Base-by-base conservation (phyloP, 2,113 vertebrate genomes). In the Phalacrocorax carbo region DNA sequence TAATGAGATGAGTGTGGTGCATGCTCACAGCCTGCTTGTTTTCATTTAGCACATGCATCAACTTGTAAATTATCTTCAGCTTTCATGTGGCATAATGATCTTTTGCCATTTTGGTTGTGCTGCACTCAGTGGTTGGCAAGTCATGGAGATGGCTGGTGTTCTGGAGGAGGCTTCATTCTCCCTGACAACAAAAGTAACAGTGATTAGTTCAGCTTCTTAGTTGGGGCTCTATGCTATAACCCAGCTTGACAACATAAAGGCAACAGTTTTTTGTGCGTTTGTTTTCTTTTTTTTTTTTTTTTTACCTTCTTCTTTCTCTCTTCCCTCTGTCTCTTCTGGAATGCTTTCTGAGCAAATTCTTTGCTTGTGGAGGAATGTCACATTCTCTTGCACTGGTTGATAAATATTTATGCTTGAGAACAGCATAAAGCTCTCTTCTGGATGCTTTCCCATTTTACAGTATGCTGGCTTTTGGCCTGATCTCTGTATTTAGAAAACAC, bases 1-100 rank as follows among this genome's bases (percentile, higher is more conserved):
- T 98, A 97, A 98, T 98, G 97, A 98, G 98, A 98, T 97, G 97
- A 98, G 97, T 97, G 97, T 98, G 98, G 97, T 98, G 88, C 93
- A 96, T 97, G 96, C 68, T 94, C 40, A 86, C 84, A 93, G 85
- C 40, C 84, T 94, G 60, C 72, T 97, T 87, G 86, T 91, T 96
- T 91, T 86, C 91, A 64, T 94, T 96, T 93, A 96, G 82, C 82
- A 71, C 82, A 83, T 94, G 38, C 72, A 96, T 97, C 92, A 91
- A 55, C 62, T 92, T 96, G 88, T 94, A 96, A 95, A 98, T 97
- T 93, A 83, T 97, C 96, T 97, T 92, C 65, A 82, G 83, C 83
- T 85, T 88, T 95, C 86, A 84, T 77, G 34, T 29, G 23, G 61
- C 10, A 8, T 77, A 82, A 95, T 94, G 90, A 90, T 93, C 36